phyloP scores from a whole-genome alignment of 2,113 vertebrate genomes.

The Melanerpes formicivorus region DNA sequence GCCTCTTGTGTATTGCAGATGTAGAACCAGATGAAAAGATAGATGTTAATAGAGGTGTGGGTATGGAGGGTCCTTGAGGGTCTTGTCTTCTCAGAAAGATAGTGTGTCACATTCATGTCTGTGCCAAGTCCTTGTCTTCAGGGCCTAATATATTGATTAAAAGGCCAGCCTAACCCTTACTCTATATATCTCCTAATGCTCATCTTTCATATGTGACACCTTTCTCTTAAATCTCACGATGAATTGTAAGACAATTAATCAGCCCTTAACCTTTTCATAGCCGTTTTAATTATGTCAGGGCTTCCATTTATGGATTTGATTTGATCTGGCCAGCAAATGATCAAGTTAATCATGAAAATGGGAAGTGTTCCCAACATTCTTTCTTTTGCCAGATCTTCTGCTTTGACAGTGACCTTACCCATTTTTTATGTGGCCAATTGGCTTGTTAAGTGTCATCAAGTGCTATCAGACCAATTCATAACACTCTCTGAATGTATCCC shows the following conservation, averaged over 20 bases:
- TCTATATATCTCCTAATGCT: not conserved
- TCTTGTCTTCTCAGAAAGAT: not conserved
- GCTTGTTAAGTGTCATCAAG: not conserved
- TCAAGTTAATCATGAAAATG: not conserved
- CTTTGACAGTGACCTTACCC: not conserved
- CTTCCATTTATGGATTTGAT: not conserved
- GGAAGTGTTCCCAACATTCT: not conserved
- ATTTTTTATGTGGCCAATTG: not conserved
- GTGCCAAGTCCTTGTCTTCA: not conserved
- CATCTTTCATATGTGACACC: not conserved
- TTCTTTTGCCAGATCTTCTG: not conserved
- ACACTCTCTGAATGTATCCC: not conserved
- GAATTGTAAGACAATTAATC: constrained; percentile 15
- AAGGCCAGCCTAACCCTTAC: not conserved
- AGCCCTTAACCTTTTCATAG: constrained; percentile 3
- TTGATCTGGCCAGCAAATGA: not conserved
- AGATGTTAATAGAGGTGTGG: not conserved
- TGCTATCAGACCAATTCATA: not conserved
- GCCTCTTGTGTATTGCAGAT: not conserved
- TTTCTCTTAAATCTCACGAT: not conserved
- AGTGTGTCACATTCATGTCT: not conserved
- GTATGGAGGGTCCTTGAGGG: not conserved
- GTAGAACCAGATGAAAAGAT: not conserved
- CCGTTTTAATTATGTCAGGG: not conserved
- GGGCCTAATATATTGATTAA: not conserved